Evolutionary conservation across 2,797 vertebrate species (phyloP), one percentile per base, ranked within the genome.

Genomic region (Arrhamphus sclerolepis): DNA sequence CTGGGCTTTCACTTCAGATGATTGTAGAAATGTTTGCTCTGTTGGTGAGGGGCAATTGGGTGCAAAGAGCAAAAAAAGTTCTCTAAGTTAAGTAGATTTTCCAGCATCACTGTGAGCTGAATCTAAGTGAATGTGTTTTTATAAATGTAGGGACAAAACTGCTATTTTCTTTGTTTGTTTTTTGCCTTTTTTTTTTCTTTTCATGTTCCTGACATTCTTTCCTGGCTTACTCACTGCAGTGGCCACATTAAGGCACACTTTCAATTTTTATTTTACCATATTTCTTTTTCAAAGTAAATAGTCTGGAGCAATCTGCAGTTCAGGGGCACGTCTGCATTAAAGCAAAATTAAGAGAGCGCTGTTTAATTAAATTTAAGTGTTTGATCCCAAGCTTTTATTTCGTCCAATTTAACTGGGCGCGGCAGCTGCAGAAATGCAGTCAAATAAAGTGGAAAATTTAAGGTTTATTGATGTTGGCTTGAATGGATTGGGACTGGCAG

Each of bases 1-100:
- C 62, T 46, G 66, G 39, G 51, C 56, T 74, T 82, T 86, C 69
- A 80, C 72, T 85, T 66, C 47, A 69, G 48, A 72, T 80, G 80
- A 86, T 83, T 85, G 80, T 80, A 64, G 74, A 71, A 72, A 70
- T 73, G 75, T 84, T 77, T 83, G 78, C 62, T 83, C 62, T 44
- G 51, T 24, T 24, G 0, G 38, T 16, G 21, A 60, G 53, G 48
- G 61, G 55, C 51, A 72, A 68, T 21, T 40, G 60, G 58, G 53
- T 38, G 59, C 21, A 24, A 14, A 3, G 42, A 53, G 66, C n/a
- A 51, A 44, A 77, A 78, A 70, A 77, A 76, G 40, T 51, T 22
- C 41, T 31, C 20, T 7, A 20, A 55, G 19, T 47, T 55, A 43
- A 59, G 56, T 70, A 66, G 43, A 41, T 78, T 68, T 66, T 62